Evolutionary conservation across 2,113 vertebrate species (phyloP).

Genomic region (Turnix velox): DNA sequence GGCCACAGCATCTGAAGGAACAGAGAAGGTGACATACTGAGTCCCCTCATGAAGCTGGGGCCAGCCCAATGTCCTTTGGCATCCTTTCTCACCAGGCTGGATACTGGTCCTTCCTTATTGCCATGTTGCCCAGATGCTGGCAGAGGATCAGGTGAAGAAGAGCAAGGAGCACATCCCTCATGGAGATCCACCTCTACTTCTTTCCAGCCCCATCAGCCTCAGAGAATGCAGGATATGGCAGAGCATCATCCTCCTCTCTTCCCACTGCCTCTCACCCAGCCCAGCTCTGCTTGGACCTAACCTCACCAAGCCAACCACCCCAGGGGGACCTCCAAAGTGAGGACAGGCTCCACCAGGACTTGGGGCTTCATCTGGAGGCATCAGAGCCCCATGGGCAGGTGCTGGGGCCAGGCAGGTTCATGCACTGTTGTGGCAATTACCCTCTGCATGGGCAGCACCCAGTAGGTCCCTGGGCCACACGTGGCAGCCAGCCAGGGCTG

Average conservation of each 20-base stretch:
- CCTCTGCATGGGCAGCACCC: neutral
- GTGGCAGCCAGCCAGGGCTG: neutral
- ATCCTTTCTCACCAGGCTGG: neutral
- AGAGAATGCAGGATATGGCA: neutral
- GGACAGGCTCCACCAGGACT: neutral
- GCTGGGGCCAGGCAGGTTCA: neutral
- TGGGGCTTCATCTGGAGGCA: rapidly evolving
- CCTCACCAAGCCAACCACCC: neutral
- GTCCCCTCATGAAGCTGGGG: rapidly evolving
- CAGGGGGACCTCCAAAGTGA: neutral
- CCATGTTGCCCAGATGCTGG: neutral
- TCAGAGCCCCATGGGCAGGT: neutral
- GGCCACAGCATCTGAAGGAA: conserved; percentile 78
- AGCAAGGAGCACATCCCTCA: neutral
- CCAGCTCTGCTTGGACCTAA: rapidly evolving
- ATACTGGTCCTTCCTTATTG: rapidly evolving
- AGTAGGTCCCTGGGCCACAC: neutral
- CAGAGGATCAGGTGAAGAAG: rapidly evolving
- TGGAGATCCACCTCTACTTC: neutral
- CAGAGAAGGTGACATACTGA: neutral
- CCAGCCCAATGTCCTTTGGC: neutral
- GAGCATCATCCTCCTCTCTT: neutral
- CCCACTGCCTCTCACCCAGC: neutral
- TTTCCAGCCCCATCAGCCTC: neutral
- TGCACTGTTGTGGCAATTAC: neutral